phyloP scores from a whole-genome alignment of 2,888 invertebrate genomes.

The Anoplius nigerrimus region DNA sequence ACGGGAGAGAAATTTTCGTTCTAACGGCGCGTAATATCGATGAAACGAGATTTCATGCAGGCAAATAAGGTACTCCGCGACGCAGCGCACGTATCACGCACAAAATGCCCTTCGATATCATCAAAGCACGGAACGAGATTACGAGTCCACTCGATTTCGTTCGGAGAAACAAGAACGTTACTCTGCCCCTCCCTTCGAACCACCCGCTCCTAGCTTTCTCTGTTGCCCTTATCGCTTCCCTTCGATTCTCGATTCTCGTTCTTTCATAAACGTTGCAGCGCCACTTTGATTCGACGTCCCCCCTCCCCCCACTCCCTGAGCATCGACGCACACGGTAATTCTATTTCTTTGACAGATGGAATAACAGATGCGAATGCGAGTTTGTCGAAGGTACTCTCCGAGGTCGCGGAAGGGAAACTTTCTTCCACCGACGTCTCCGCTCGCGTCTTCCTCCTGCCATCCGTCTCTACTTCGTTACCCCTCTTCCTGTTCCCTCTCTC shows the following conservation, averaged over 20 bases:
- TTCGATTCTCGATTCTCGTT: not conserved
- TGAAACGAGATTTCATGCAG: too few species aligned
- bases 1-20: too few species aligned
- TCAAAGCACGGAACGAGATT: too few species aligned
- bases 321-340: conserved; percentile 32
- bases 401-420: conserved; percentile 16
- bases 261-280: conserved; percentile 8
- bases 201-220: too few species aligned
- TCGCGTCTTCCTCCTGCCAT: not conserved
- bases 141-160: too few species aligned
- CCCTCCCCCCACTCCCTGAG: conserved; percentile 18
- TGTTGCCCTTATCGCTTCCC: conserved; percentile 19
- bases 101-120: too few species aligned
- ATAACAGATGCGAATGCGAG: conserved; percentile 34
- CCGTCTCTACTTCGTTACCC: not conserved
- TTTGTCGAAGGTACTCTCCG: conserved; percentile 38
- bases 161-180: conserved; percentile 13
- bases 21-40: too few species aligned
- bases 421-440: too few species aligned
- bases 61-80: too few species aligned
- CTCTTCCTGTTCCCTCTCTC: too few species aligned
- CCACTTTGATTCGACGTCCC: conserved; percentile 14
- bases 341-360: conserved; percentile 31
- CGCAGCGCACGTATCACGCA: too few species aligned
- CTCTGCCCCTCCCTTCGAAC: conserved; percentile 12